These are phyloP conservation scores for Apodemus sylvaticus DNA, from an alignment of 2,113 vertebrate genomes.

Conservation along the genomic window DNA sequence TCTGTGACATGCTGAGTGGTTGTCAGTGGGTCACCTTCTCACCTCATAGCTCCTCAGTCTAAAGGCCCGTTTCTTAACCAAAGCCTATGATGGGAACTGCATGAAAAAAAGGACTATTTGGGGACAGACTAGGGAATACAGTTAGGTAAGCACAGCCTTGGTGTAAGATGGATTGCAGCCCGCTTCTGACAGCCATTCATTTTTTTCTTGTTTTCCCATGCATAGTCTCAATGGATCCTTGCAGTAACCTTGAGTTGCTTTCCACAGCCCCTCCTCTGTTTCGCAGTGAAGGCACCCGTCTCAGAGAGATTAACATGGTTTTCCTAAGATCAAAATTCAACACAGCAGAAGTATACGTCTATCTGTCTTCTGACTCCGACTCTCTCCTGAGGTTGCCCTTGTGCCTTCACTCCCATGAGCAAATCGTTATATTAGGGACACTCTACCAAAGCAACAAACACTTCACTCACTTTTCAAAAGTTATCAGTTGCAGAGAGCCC, in stretches of 20 bases:
- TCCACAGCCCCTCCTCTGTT: neutral
- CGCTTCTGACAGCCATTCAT: neutral
- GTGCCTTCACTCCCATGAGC: constrained; percentile 39
- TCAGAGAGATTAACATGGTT: neutral
- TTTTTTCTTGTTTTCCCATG: constrained; percentile 42
- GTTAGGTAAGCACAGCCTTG: constrained; percentile 38
- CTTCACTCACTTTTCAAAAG: constrained; percentile 47
- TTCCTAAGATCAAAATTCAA: constrained; percentile 16
- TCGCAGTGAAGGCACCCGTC: constrained; percentile 24
- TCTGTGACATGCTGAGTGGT: constrained; percentile 19
- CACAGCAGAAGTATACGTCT: neutral
- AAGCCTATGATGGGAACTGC: neutral
- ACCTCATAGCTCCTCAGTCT: neutral
- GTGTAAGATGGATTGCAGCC: neutral
- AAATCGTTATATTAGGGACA: constrained; percentile 31
- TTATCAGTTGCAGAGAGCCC: constrained; percentile 25
- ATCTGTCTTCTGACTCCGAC: constrained; percentile 42
- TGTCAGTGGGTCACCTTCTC: neutral
- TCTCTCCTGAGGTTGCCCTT: constrained; percentile 35
- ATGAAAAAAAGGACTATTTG: neutral
- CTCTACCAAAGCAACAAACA: constrained; percentile 43
- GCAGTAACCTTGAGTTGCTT: neutral
- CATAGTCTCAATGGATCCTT: neutral
- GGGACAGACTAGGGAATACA: constrained; percentile 11
- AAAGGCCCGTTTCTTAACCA: neutral